A percentile compares a stretch with the other conserved stretches of the same genome.
phyloP scores from a whole-genome alignment of 1,140 invertebrate genomes.

The Sycobia sp. region DNA sequence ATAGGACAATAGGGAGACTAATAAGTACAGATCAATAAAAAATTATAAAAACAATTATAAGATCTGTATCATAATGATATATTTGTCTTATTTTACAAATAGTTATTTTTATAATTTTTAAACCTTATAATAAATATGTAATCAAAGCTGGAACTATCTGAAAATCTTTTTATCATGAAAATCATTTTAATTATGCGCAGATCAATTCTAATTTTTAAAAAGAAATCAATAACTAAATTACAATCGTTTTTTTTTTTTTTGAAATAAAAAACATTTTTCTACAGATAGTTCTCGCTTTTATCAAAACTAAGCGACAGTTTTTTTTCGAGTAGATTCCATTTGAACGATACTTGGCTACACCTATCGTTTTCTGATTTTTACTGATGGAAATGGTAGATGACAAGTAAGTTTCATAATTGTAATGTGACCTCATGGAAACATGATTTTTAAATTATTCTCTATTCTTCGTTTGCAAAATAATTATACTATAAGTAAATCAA shows the following conservation, averaged over 20 bases:
- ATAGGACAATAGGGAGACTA: too few relatives aligned
- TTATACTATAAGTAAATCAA: too few relatives aligned
- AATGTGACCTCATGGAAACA: conserved; percentile 16
- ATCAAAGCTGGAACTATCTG: conserved; percentile 18
- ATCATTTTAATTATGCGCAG: too few relatives aligned
- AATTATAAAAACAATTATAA: too few relatives aligned
- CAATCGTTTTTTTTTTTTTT: background rate
- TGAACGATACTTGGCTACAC: conserved; percentile 29
- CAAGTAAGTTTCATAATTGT: conserved; percentile 29
- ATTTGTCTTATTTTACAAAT: background rate
- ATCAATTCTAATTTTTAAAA: background rate
- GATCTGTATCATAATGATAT: too few relatives aligned
- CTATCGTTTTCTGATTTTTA: conserved; percentile 28
- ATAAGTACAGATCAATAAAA: too few relatives aligned
- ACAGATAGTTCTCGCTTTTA: conserved; percentile 16
- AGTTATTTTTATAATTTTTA: background rate
- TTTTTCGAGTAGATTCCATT: conserved; percentile 31
- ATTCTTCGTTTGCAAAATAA: conserved; percentile 12
- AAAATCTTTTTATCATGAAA: too few relatives aligned
- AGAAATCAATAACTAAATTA: background rate
- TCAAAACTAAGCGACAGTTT: conserved; percentile 25
- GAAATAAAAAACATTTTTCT: background rate
- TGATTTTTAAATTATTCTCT: conserved; percentile 8
- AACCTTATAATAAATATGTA: conserved; percentile 17
- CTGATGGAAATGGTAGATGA: conserved; percentile 30